Conservation (phyloP, 1,140 invertebrate genomes). For the Tetraneura akinire region DNA sequence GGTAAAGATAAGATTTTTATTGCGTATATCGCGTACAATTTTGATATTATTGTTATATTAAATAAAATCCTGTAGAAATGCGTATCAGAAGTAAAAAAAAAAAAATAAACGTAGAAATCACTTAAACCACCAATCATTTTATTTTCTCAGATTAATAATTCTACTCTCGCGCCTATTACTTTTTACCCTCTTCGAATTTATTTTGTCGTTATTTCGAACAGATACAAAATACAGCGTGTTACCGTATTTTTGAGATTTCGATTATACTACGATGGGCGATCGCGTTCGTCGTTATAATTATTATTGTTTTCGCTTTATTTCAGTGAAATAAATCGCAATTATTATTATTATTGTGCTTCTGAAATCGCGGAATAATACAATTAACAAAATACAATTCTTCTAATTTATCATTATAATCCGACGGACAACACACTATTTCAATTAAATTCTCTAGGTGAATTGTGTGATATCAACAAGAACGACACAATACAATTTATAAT, state of each 20-base stretch:
- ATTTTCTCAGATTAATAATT: no score
- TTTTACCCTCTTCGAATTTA: no score
- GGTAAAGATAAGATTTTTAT: no score
- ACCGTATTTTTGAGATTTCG: background rate
- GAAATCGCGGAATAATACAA: background rate
- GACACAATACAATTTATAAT: background rate
- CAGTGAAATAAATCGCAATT: background rate
- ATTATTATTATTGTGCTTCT: background rate
- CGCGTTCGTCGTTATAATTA: background rate
- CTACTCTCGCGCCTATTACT: no score
- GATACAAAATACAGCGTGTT: no score
- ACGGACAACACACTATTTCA: background rate
- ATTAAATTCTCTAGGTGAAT: background rate
- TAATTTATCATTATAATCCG: background rate
- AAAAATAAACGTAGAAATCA: no score
- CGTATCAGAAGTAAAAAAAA: no score
- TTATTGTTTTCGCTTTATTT: background rate
- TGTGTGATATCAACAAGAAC: background rate
- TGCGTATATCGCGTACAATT: no score
- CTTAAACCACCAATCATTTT: no score
- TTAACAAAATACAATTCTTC: background rate
- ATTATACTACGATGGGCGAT: background rate
- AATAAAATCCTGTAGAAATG: no score
- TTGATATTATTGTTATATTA: no score
- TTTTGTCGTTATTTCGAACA: no score